Conservation (phyloP, 2,888 invertebrate species). For the Gnatocerus cornutus region DNA sequence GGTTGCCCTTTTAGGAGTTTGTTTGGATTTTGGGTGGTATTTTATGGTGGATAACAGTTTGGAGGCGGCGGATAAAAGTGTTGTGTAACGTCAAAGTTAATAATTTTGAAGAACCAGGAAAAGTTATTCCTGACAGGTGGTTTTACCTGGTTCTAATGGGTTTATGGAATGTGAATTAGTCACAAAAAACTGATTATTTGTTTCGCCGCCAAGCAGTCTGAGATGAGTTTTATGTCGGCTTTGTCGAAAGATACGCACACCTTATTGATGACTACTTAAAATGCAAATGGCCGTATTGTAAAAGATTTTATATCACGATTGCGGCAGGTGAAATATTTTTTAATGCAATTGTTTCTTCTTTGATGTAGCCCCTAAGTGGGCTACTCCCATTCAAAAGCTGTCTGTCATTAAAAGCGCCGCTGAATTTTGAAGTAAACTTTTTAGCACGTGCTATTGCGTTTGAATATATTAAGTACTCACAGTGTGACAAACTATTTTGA, state of each 20-base stretch:
- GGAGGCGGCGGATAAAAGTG: conserved; percentile 25
- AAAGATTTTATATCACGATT: conserved; percentile 51
- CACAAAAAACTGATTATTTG: conserved; percentile 50
- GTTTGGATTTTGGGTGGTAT: conserved; percentile 23
- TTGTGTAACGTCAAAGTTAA: conserved; percentile 36
- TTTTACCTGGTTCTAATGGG: conserved; percentile 52
- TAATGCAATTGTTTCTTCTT: conserved; percentile 48
- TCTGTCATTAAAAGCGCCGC: not conserved
- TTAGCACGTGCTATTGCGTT: conserved; percentile 35
- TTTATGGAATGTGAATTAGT: conserved; percentile 51
- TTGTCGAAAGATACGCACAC: conserved; percentile 50
- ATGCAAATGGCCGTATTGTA: conserved; percentile 53
- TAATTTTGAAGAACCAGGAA: conserved; percentile 44
- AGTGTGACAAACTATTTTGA: conserved; percentile 43
- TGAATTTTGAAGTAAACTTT: not conserved
- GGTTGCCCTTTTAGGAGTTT: conserved; percentile 13
- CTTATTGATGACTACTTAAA: conserved; percentile 52
- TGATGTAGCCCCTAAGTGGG: conserved; percentile 26
- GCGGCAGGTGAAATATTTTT: conserved; percentile 51
- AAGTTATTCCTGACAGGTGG: conserved; percentile 48
- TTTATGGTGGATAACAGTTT: conserved; percentile 19
- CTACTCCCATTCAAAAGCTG: conserved; percentile 18
- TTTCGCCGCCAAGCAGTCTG: conserved; percentile 53
- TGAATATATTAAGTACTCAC: conserved; percentile 41
- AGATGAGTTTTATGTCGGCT: conserved; percentile 52